Evolutionary conservation across 2,113 vertebrate species (phyloP).

Genomic region (Chaetops frenatus): DNA sequence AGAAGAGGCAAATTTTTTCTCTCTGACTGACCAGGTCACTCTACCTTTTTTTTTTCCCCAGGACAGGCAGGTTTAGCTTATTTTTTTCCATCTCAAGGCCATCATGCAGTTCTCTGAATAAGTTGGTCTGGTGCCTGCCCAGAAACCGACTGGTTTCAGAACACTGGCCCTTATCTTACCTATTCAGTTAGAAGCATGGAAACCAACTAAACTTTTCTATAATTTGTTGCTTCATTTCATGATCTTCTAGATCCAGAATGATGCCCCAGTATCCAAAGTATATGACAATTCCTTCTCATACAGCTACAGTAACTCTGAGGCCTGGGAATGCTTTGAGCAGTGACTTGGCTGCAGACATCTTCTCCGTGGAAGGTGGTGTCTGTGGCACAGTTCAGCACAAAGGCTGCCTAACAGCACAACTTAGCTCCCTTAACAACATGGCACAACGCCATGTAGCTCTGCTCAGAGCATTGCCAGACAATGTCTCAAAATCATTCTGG

Average conservation of each 20-base stretch:
- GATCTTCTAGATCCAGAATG: background rate
- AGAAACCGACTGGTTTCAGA: background rate
- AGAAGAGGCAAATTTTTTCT: background rate
- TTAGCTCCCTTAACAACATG: background rate
- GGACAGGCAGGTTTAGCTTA: background rate
- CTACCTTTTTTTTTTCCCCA: background rate
- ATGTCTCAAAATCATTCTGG: background rate
- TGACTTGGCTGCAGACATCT: background rate
- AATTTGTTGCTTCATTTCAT: background rate
- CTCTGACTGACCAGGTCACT: background rate
- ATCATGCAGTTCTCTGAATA: fast-evolving
- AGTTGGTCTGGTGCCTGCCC: background rate
- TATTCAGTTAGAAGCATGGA: background rate
- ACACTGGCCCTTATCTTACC: background rate
- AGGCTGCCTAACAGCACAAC: background rate
- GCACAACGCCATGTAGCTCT: background rate
- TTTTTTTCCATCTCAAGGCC: background rate
- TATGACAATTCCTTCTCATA: background rate
- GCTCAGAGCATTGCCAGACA: background rate
- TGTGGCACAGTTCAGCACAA: background rate
- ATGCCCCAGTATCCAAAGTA: background rate
- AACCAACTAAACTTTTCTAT: background rate
- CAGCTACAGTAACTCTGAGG: background rate
- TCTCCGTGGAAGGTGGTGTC: background rate
- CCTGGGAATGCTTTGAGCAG: background rate